phyloP scores from a whole-genome alignment of 1,140 invertebrate genomes.

The Caerostris darwini region DNA sequence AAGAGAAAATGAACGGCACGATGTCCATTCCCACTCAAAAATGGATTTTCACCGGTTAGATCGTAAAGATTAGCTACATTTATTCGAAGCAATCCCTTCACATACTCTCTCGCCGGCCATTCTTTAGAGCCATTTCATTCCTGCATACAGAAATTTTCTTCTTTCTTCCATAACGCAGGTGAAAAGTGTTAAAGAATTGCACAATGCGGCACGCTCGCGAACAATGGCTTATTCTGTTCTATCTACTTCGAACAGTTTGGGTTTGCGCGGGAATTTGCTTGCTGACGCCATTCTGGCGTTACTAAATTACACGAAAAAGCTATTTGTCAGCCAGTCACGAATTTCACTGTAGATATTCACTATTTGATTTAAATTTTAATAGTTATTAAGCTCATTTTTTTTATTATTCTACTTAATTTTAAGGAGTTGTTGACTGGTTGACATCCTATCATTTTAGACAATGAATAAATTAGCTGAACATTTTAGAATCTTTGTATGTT shows the following conservation, averaged over 20 bases:
- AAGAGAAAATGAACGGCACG: constrained; percentile 1
- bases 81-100: neutral
- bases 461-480: neutral
- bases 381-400: neutral
- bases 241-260: neutral
- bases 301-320: constrained; percentile 33
- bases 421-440: neutral
- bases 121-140: constrained; percentile 62
- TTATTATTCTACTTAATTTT: neutral
- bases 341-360: neutral
- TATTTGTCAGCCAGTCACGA: constrained; percentile 37
- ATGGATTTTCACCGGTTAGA: constrained; percentile 38
- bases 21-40: constrained; percentile 54
- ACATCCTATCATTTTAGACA: neutral
- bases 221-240: constrained; percentile 58
- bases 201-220: constrained; percentile 43
- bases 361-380: constrained; percentile 14
- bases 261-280: neutral
- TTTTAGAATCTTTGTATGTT: no score
- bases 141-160: constrained; percentile 77
- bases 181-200: constrained; percentile 63
- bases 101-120: neutral
- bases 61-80: constrained; percentile 19
- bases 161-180: constrained; percentile 11
- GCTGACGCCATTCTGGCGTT: neutral